Conservation (phyloP, 2,888 invertebrate genomes). For the Epinotia bilunana region DNA sequence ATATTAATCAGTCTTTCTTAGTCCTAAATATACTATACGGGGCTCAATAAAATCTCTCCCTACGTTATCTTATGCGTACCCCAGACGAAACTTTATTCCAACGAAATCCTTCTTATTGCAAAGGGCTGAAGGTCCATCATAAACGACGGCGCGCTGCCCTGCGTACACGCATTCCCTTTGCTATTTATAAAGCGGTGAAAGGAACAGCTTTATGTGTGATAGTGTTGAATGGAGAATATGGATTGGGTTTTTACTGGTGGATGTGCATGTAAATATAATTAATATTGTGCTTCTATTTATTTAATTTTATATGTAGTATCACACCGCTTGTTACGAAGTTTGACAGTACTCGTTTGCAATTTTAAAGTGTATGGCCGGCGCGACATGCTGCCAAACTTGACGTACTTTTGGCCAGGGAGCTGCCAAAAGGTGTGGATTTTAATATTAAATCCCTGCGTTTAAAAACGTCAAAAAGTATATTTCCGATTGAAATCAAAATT, state of each 20-base stretch:
- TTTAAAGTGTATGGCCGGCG: too few relatives aligned
- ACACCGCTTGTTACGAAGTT: background rate
- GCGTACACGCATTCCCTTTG: constrained; percentile 65
- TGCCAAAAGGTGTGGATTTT: too few relatives aligned
- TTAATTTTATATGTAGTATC: background rate
- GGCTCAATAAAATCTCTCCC: constrained; percentile 66
- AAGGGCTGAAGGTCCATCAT: background rate
- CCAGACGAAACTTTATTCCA: background rate
- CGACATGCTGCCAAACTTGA: too few relatives aligned
- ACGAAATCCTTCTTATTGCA: constrained; percentile 6
- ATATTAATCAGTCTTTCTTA: constrained; percentile 64
- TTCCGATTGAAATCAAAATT: background rate
- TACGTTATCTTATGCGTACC: constrained; percentile 54
- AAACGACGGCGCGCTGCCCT: constrained; percentile 44
- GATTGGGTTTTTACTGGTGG: constrained; percentile 46
- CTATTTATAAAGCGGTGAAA: constrained; percentile 76
- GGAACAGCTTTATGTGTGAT: constrained; percentile 66
- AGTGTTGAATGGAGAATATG: constrained; percentile 69
- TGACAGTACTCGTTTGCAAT: too few relatives aligned
- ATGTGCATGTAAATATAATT: background rate
- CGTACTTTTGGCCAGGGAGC: too few relatives aligned
- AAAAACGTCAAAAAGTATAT: background rate
- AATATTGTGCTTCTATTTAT: constrained; percentile 7
- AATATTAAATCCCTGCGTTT: background rate
- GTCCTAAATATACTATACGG: constrained; percentile 58